These are phyloP conservation scores for Gastracanthus pulcherrimus DNA, from an alignment of 2,888 invertebrate genomes.

Conservation along the genomic window DNA sequence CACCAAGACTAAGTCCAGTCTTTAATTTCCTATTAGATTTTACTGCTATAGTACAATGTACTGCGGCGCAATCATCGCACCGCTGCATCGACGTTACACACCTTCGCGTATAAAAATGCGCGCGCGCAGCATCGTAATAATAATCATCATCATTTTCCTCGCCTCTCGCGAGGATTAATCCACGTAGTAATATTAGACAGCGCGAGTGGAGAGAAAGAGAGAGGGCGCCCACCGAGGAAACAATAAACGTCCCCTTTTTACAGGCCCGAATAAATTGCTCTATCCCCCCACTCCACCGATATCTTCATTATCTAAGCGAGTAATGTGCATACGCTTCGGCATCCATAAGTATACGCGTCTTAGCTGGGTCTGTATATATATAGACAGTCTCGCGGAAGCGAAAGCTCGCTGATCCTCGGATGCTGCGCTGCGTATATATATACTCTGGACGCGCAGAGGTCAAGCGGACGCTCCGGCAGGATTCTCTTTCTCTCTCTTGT, in stretches of 20 bases:
- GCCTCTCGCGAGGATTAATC: conserved; percentile 25
- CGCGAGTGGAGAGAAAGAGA: not conserved
- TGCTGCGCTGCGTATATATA: no score
- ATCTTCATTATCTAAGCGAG: conserved; percentile 56
- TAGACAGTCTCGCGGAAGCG: conserved; percentile 34
- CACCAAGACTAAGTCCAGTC: conserved; percentile 1
- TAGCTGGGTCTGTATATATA: not conserved
- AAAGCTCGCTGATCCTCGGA: no score
- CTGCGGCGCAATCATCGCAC: not conserved
- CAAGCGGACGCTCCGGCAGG: conserved; percentile 60
- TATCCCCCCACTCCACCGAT: conserved; percentile 41
- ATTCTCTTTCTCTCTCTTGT: not conserved
- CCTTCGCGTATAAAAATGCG: conserved; percentile 17
- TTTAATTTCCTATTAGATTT: conserved; percentile 53
- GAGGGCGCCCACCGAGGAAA: conserved; percentile 21
- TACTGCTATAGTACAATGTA: conserved; percentile 40
- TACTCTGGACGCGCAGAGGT: conserved; percentile 48
- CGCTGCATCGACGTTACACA: not conserved
- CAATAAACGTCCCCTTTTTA: conserved; percentile 26
- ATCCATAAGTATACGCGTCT: conserved; percentile 11
- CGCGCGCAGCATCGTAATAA: conserved; percentile 15
- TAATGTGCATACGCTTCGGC: conserved; percentile 43
- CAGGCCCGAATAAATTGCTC: conserved; percentile 32
- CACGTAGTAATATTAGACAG: conserved; percentile 10
- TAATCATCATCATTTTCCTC: conserved; percentile 30